A percentile compares a stretch with the other conserved stretches of the same genome.
phyloP scores from a whole-genome alignment of 2,113 vertebrate species.

The Channa argus region DNA sequence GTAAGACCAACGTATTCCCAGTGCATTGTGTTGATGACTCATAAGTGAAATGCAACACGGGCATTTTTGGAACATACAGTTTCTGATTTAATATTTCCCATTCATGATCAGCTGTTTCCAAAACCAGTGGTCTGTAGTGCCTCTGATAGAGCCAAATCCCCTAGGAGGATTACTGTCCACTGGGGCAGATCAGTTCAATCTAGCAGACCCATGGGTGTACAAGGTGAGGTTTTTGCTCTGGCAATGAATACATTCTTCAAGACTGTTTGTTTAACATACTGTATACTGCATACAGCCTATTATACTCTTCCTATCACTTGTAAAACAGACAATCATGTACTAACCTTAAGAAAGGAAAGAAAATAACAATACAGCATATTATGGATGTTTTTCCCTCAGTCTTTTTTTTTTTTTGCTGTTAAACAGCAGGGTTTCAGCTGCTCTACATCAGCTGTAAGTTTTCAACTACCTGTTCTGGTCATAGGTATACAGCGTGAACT shows the following conservation, averaged over 20 bases:
- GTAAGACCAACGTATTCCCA: background rate
- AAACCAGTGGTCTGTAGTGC: slow-evolving; percentile 41
- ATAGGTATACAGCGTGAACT: background rate
- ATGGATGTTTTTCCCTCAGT: background rate
- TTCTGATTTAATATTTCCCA: slow-evolving; percentile 46
- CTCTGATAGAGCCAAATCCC: slow-evolving; percentile 82
- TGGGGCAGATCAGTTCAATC: slow-evolving; percentile 79
- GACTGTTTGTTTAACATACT: slow-evolving; percentile 1
- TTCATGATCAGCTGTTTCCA: slow-evolving; percentile 50
- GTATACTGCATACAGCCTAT: no score
- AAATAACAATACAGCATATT: background rate
- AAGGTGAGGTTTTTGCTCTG: slow-evolving; percentile 55
- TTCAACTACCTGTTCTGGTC: background rate
- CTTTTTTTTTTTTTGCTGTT: background rate
- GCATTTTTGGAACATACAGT: slow-evolving; percentile 32
- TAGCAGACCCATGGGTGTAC: slow-evolving; percentile 60
- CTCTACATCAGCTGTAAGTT: background rate
- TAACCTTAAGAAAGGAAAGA: background rate
- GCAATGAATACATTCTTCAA: slow-evolving; percentile 36
- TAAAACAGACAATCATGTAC: no score
- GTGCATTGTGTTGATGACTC: slow-evolving; percentile 56
- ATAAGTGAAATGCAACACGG: slow-evolving; percentile 33
- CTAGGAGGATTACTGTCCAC: slow-evolving; percentile 84
- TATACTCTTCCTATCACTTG: no score
- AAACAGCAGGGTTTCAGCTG: background rate